Percentiles rank a stretch among this genome's conserved stretches.
These are phyloP conservation scores for Paracyclopina nana DNA, from an alignment of 1,140 invertebrate genomes.

Conservation along the genomic window DNA sequence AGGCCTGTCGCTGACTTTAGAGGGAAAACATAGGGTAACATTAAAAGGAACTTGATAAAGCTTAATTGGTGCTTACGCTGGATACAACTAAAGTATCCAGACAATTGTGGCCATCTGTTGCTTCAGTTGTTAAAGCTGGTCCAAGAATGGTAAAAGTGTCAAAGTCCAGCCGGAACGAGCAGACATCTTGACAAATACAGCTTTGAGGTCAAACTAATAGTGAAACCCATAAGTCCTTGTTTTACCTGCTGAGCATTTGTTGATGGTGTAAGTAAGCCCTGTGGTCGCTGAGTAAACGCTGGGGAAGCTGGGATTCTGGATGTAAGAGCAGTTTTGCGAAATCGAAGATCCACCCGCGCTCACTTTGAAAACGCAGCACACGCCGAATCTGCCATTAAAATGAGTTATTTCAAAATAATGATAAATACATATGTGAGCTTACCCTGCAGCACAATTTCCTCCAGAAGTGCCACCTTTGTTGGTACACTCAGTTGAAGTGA, in stretches of 20 bases:
- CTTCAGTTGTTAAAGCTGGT: background rate
- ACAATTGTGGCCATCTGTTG: background rate
- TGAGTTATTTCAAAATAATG: background rate
- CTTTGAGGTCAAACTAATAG: background rate
- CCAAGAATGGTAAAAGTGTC: slow-evolving; percentile 2
- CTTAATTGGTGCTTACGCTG: background rate
- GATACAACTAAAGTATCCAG: background rate
- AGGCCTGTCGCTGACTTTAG: background rate
- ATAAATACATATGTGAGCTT: background rate
- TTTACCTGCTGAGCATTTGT: too few species aligned
- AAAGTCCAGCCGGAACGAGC: slow-evolving; percentile 6
- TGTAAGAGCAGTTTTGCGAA: slow-evolving; percentile 8
- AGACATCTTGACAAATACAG: background rate
- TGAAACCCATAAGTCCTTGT: too few species aligned
- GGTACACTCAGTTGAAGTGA: slow-evolving; percentile 5
- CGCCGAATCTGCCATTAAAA: slow-evolving; percentile 20
- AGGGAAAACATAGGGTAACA: background rate
- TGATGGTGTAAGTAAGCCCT: background rate
- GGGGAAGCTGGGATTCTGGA: slow-evolving; percentile 6
- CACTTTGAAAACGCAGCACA: slow-evolving; percentile 23
- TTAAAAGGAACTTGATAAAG: background rate
- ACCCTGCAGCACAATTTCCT: slow-evolving; percentile 6
- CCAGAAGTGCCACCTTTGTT: background rate
- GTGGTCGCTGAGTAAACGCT: background rate
- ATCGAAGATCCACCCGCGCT: background rate